Percentiles rank a stretch among this genome's conserved stretches.
Conservation (phyloP, 2,113 vertebrate species). For the Limanda limanda region DNA sequence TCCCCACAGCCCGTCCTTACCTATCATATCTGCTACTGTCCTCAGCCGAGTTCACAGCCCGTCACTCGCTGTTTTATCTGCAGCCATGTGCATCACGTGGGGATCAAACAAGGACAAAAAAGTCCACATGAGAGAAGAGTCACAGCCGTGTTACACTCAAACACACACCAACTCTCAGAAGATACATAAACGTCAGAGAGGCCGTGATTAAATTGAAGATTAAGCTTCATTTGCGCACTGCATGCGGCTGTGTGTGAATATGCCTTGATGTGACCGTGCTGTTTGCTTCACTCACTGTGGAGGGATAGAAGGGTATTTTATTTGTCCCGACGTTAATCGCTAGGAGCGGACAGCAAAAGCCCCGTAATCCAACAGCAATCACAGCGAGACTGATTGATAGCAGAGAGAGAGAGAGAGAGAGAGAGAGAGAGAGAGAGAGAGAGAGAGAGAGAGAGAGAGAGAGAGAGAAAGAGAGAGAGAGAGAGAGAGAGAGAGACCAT, state of each 20-base stretch:
- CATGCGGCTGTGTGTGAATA: slow-evolving; percentile 1
- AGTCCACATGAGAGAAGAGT: slow-evolving; percentile 3
- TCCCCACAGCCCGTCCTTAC: slow-evolving; percentile 52
- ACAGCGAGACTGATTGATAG: slow-evolving; percentile 69
- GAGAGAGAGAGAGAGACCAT: slow-evolving; percentile 30
- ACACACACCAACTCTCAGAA: neutral
- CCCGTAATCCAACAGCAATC: slow-evolving; percentile 77
- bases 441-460: slow-evolving; percentile 48
- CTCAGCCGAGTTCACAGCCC: slow-evolving; percentile 52
- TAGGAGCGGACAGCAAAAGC: slow-evolving; percentile 64
- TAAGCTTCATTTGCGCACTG: slow-evolving; percentile 19
- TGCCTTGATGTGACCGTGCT: neutral
- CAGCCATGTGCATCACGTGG: slow-evolving; percentile 20
- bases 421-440: slow-evolving; percentile 29
- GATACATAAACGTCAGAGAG: slow-evolving; percentile 12
- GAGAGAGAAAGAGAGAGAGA: slow-evolving; percentile 42
- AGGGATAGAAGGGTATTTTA: slow-evolving; percentile 62
- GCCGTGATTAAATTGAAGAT: slow-evolving; percentile 19
- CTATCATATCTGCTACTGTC: slow-evolving; percentile 52
- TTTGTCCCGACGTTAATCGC: slow-evolving; percentile 72
- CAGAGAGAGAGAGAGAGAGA: slow-evolving; percentile 30
- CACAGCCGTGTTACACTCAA: neutral
- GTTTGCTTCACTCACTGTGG: slow-evolving; percentile 42
- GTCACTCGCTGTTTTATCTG: slow-evolving; percentile 45
- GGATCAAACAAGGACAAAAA: slow-evolving; percentile 44